phyloP scores from a whole-genome alignment of 2,797 vertebrate species.

The Limnodromus scolopaceus region DNA sequence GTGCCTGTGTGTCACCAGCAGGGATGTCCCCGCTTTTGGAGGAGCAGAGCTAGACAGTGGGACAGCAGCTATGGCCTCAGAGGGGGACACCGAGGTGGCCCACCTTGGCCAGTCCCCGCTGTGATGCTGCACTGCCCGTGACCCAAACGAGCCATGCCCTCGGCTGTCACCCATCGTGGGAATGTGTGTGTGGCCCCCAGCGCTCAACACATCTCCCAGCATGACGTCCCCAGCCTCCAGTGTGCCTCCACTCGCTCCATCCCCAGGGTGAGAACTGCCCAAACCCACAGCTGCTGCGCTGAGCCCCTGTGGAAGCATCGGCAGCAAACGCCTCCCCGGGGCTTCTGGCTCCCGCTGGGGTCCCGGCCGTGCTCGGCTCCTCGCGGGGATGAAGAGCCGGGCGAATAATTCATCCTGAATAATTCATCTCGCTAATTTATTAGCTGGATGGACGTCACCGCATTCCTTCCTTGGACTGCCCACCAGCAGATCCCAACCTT shows the following conservation, averaged over 20 bases:
- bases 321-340: neutral
- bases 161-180: neutral
- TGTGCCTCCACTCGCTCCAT: neutral
- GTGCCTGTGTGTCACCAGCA: neutral
- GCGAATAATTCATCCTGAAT: conserved; percentile 41
- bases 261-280: neutral
- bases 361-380: neutral
- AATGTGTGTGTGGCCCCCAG: neutral
- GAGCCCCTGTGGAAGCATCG: neutral
- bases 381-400: neutral
- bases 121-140: fast-evolving
- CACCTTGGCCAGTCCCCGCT: neutral
- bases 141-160: fast-evolving
- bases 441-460: conserved; percentile 47
- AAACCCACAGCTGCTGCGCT: neutral
- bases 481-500: conserved; percentile 49
- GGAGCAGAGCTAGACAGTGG: neutral
- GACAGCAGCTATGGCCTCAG: neutral
- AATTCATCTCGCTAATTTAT: conserved; percentile 52
- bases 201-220: neutral
- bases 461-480: conserved; percentile 50
- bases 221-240: neutral
- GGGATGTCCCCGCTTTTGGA: neutral
- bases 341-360: neutral
- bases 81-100: neutral